Conservation (phyloP, 2,888 invertebrate species). For the Xestia ashworthii region DNA sequence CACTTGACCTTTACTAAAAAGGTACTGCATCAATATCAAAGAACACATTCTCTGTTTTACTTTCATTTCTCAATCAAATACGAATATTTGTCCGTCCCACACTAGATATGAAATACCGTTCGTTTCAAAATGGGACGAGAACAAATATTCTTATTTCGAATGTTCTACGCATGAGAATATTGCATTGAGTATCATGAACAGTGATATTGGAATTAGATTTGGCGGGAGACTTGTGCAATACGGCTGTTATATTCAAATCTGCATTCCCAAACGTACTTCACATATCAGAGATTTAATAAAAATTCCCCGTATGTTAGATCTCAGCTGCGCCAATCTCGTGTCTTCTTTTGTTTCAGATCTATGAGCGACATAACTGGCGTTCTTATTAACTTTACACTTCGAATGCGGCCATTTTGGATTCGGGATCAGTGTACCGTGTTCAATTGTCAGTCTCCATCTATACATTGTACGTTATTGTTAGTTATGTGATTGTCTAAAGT, state of each 20-base stretch:
- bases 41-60: constrained; percentile 16
- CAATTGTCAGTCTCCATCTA: background rate
- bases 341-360: constrained; percentile 70
- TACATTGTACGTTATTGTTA: background rate
- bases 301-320: constrained; percentile 74
- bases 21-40: constrained; percentile 26
- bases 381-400: constrained; percentile 34
- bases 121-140: constrained; percentile 34
- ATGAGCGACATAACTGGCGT: constrained; percentile 51
- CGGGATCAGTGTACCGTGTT: background rate
- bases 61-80: constrained; percentile 53
- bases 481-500: background rate
- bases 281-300: constrained; percentile 86
- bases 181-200: constrained; percentile 74
- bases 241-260: constrained; percentile 80
- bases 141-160: constrained; percentile 58
- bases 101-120: constrained; percentile 44
- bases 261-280: constrained; percentile 80
- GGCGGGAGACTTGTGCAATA: constrained; percentile 67
- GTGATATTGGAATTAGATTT: constrained; percentile 76
- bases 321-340: constrained; percentile 71
- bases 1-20: constrained; percentile 28
- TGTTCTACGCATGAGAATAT: constrained; percentile 69
- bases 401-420: constrained; percentile 3
- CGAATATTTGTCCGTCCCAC: constrained; percentile 37